Evolutionary conservation across 1,140 invertebrate genomes (phyloP).

Genomic region (Apis mellifera): Amel_HAv3.1 CM009943.2:174501-175000

Average conservation of each 20-base stretch:
- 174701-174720: no score
- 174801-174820: not conserved
- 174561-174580: not conserved
- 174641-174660: not conserved
- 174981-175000: not conserved
- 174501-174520: not conserved
- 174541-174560: not conserved
- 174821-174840: not conserved
- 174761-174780: not conserved
- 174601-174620: not conserved
- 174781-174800: not conserved
- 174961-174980: not conserved
- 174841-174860: not conserved
- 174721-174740: no score
- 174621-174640: not conserved
- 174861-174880: not conserved
- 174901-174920: not conserved
- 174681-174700: not conserved
- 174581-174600: not conserved
- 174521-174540: conserved; percentile 7
- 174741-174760: not conserved
- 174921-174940: not conserved
- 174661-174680: not conserved
- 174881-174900: not conserved
- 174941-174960: not conserved